Percentiles rank a stretch among this genome's conserved stretches.
Evolutionary conservation across 2,888 invertebrate species (phyloP).

Genomic region (Meteorus cinctellus): DNA sequence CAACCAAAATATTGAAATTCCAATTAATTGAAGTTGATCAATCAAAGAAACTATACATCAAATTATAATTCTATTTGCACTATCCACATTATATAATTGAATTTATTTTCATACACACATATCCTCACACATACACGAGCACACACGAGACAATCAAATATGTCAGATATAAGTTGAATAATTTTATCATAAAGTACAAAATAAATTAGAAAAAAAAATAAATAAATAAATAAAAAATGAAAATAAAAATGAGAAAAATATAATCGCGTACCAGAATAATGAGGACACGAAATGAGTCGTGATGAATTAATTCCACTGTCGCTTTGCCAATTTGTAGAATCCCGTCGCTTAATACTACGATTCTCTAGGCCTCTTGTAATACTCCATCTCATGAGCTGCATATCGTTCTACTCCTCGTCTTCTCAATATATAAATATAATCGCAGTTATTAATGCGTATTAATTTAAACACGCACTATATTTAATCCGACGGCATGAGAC

Average conservation of each 20-base stretch:
- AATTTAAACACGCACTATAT: slow-evolving; percentile 43
- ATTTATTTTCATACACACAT: not conserved
- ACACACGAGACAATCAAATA: slow-evolving; percentile 31
- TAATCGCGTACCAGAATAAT: slow-evolving; percentile 56
- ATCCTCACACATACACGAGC: not conserved
- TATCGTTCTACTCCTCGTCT: slow-evolving; percentile 45
- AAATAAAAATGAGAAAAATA: not conserved
- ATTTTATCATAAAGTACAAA: not conserved
- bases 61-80: not conserved
- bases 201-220: slow-evolving; percentile 25
- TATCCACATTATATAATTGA: slow-evolving; percentile 23
- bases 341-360: slow-evolving; percentile 59
- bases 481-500: slow-evolving; percentile 45
- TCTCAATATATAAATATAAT: slow-evolving; percentile 16
- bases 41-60: not conserved
- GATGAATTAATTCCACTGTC: slow-evolving; percentile 44
- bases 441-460: slow-evolving; percentile 20
- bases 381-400: slow-evolving; percentile 71
- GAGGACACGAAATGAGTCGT: slow-evolving; percentile 46
- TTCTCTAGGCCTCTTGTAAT: slow-evolving; percentile 67
- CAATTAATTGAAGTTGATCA: not conserved
- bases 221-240: slow-evolving; percentile 21
- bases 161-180: slow-evolving; percentile 37
- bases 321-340: slow-evolving; percentile 57
- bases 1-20: slow-evolving; percentile 70